Evolutionary conservation across 2,797 vertebrate species (phyloP).

Genomic region (Gymnoscopelus microlampas): DNA sequence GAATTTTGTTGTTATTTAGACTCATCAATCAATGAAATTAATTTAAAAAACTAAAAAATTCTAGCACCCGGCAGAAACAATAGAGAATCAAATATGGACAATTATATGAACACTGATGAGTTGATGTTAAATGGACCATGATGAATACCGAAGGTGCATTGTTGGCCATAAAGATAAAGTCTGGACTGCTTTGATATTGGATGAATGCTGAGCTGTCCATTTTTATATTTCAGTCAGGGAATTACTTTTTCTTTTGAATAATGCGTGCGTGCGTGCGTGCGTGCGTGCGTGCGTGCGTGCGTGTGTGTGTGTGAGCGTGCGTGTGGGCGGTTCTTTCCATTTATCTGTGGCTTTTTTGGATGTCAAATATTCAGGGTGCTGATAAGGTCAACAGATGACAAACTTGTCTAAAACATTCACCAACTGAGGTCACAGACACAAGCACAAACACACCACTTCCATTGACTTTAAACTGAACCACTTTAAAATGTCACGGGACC

Average conservation of each 20-base stretch:
- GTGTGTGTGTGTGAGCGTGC: background rate
- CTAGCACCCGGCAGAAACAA: no score
- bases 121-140: no score
- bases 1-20: no score
- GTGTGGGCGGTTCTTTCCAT: background rate
- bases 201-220: background rate
- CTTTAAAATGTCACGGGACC: slow-evolving; percentile 70
- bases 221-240: no score
- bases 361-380: background rate
- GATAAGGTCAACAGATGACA: slow-evolving; percentile 77
- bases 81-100: no score
- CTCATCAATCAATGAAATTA: no score
- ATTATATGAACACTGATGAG: no score
- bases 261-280: background rate
- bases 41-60: no score
- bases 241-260: background rate
- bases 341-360: background rate
- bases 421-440: slow-evolving; percentile 32
- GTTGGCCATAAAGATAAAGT: slow-evolving; percentile 25
- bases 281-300: background rate
- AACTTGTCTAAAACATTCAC: slow-evolving; percentile 64
- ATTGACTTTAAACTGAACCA: slow-evolving; percentile 71
- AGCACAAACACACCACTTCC: slow-evolving; percentile 56
- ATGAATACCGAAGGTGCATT: background rate
- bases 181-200: slow-evolving; percentile 48